Conservation (phyloP, 2,888 invertebrate species). For the Reticulitermes lucifugus region DNA sequence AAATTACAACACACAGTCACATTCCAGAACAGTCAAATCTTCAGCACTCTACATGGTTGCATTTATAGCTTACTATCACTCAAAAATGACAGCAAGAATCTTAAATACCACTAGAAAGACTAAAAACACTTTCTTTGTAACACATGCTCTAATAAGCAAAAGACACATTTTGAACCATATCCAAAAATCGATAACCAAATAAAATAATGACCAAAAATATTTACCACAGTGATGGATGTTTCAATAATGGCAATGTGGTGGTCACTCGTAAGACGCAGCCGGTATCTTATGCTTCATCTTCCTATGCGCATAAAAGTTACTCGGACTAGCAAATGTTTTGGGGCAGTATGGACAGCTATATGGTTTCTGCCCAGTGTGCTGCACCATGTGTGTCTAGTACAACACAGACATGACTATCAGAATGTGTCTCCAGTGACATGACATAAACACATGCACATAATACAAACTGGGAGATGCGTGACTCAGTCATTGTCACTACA, state of each 20-base stretch:
- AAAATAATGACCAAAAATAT: neutral
- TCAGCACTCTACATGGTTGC: too few species aligned
- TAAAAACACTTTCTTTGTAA: too few species aligned
- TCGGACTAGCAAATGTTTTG: constrained; percentile 41
- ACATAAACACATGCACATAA: too few species aligned
- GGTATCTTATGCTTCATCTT: constrained; percentile 31
- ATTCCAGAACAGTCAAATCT: too few species aligned
- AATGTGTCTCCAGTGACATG: too few species aligned
- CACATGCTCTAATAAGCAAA: too few species aligned
- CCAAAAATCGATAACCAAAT: neutral
- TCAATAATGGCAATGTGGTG: neutral
- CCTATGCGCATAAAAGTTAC: constrained; percentile 41
- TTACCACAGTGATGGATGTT: neutral
- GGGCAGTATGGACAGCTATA: constrained; percentile 41
- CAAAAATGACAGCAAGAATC: neutral
- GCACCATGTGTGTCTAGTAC: constrained; percentile 46
- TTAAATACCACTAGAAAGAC: neutral
- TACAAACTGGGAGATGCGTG: too few species aligned
- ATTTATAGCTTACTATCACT: too few species aligned
- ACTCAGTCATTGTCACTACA: too few species aligned
- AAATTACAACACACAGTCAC: too few species aligned
- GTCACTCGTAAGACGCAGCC: neutral
- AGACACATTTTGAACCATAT: neutral
- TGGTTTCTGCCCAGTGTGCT: constrained; percentile 41
- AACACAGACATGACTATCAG: neutral